Percentiles rank a stretch among this genome's conserved stretches.
These are phyloP conservation scores for Aricia artaxerxes DNA, from an alignment of 2,888 invertebrate species.

Conservation along the genomic window DNA sequence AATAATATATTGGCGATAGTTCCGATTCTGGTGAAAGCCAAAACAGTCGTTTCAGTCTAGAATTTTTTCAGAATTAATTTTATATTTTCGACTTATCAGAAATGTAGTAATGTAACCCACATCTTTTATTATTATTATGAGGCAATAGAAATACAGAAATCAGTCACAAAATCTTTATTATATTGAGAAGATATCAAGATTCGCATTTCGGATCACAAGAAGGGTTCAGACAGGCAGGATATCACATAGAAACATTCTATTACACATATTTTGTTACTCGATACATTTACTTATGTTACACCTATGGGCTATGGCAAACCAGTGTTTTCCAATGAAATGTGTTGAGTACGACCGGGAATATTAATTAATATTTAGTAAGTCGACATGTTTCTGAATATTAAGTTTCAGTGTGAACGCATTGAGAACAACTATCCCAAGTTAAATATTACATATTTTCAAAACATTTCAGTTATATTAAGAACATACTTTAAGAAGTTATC, in stretches of 20 bases:
- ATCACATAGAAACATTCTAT: constrained; percentile 76
- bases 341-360: neutral
- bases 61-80: too few relatives aligned
- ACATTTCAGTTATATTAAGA: neutral
- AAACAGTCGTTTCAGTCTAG: too few relatives aligned
- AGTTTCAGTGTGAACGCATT: too few relatives aligned
- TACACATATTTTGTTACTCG: constrained; percentile 43
- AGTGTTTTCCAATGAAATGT: neutral
- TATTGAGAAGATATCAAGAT: constrained; percentile 57
- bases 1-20: neutral
- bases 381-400: too few relatives aligned
- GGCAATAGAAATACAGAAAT: constrained; percentile 5
- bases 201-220: constrained; percentile 69
- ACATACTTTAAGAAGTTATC: neutral
- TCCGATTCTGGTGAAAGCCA: too few relatives aligned
- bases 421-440: too few relatives aligned
- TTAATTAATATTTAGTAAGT: neutral
- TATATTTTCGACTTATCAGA: too few relatives aligned
- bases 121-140: constrained; percentile 32
- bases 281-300: neutral
- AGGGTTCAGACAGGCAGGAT: constrained; percentile 73
- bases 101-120: too few relatives aligned
- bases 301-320: neutral
- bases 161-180: constrained; percentile 66
- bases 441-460: neutral